A percentile compares a stretch with the other conserved stretches of the same genome.
Evolutionary conservation across 2,113 vertebrate genomes (phyloP).

Genomic region (Cyanocitta stelleri): DNA sequence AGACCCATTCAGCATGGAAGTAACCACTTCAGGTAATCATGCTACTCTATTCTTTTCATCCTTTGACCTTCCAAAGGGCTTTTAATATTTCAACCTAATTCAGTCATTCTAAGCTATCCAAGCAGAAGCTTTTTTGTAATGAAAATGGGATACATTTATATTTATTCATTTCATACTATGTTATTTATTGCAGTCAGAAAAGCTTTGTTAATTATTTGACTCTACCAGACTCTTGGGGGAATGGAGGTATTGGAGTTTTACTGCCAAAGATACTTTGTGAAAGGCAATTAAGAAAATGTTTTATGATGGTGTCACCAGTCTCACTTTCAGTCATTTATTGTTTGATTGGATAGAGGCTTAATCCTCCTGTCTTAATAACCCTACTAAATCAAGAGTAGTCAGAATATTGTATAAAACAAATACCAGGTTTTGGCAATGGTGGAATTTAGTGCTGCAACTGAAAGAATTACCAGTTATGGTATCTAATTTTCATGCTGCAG

Average conservation of each 20-base stretch:
- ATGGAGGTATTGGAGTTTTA: neutral
- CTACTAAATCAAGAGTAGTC: neutral
- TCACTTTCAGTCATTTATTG: neutral
- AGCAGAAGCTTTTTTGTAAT: conserved; percentile 5
- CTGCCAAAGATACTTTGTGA: neutral
- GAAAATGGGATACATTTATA: neutral
- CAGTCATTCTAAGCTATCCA: neutral
- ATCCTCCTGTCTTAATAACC: neutral
- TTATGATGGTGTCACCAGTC: neutral
- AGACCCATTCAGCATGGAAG: neutral
- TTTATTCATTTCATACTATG: neutral
- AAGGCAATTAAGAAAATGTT: conserved; percentile 16
- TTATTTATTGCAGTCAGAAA: conserved; percentile 28
- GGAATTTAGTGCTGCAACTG: neutral
- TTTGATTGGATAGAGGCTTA: neutral
- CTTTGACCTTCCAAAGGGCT: neutral
- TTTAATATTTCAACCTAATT: neutral
- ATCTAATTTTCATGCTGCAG: neutral
- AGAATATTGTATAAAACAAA: neutral
- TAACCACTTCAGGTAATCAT: neutral
- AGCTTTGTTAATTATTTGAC: conserved; percentile 17
- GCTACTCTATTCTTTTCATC: neutral
- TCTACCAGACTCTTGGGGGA: neutral
- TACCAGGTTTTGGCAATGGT: neutral
- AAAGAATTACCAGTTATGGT: neutral